phyloP scores from a whole-genome alignment of 2,888 invertebrate genomes.

The Erebia epiphron region DNA sequence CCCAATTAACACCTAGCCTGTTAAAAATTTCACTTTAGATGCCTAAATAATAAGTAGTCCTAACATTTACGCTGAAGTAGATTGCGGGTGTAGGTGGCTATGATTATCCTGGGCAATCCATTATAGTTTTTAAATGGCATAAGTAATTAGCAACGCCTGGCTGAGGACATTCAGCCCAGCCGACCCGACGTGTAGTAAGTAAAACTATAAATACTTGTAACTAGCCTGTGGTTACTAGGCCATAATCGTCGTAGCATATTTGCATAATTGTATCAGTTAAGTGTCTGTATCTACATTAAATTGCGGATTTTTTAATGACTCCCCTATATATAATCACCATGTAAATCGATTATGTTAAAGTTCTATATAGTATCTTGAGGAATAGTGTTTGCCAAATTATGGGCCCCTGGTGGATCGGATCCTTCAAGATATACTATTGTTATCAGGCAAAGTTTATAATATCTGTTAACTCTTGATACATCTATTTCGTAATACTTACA shows the following conservation, averaged over 20 bases:
- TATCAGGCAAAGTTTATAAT: not conserved
- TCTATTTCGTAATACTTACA: not conserved
- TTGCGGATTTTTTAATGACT: conserved; percentile 71
- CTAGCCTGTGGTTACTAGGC: conserved; percentile 73
- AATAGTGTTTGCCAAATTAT: conserved; percentile 25
- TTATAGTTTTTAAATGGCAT: conserved; percentile 38
- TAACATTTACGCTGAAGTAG: conserved; percentile 15
- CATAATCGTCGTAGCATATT: conserved; percentile 74
- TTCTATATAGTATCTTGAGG: conserved; percentile 26
- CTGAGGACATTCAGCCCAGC: conserved; percentile 46
- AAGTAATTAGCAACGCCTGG: conserved; percentile 51
- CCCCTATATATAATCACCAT: conserved; percentile 68
- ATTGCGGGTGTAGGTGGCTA: conserved; percentile 29
- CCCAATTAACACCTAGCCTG: too few relatives aligned
- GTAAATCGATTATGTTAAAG: conserved; percentile 50
- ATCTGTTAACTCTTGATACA: not conserved
- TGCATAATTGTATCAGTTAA: conserved; percentile 78
- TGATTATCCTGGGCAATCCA: conserved; percentile 30
- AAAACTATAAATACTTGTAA: conserved; percentile 68
- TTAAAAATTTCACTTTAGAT: too few relatives aligned
- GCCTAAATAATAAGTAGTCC: too few relatives aligned
- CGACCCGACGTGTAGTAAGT: conserved; percentile 38
- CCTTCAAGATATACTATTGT: not conserved
- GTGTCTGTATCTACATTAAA: conserved; percentile 79
- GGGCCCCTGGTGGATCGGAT: conserved; percentile 9